A percentile compares a stretch with the other conserved stretches of the same genome.
phyloP scores from a whole-genome alignment of 2,113 vertebrate species.

The Malurus cyaneus region DNA sequence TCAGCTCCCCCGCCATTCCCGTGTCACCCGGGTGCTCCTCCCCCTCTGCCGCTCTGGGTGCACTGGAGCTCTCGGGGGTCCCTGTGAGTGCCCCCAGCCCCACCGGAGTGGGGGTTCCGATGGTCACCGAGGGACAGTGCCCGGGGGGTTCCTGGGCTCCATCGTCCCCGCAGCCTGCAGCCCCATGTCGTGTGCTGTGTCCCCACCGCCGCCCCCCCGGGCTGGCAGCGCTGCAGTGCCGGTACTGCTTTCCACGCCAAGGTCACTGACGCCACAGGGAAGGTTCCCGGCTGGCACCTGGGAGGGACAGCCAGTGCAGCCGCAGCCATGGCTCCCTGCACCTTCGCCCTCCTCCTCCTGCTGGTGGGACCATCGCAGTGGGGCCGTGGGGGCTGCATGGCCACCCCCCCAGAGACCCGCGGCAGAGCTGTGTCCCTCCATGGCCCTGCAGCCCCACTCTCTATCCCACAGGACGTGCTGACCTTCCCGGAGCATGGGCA shows the following conservation, averaged over 20 bases:
- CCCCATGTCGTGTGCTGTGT: not conserved
- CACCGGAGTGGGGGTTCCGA: too few relatives aligned
- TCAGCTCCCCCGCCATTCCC: not conserved
- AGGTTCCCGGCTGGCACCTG: not conserved
- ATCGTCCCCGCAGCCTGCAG: not conserved
- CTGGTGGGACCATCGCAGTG: not conserved
- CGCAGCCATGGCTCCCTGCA: not conserved
- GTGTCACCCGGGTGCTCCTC: not conserved
- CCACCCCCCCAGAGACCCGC: fast-evolving
- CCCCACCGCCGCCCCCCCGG: fast-evolving
- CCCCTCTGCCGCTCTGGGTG: not conserved
- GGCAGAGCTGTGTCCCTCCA: not conserved
- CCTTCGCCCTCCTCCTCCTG: not conserved
- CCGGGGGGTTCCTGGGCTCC: not conserved
- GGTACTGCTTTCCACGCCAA: not conserved
- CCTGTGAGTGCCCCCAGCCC: not conserved
- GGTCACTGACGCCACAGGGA: not conserved
- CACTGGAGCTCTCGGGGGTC: fast-evolving
- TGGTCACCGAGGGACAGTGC: too few relatives aligned
- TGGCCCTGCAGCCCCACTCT: not conserved
- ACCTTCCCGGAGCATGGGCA: not conserved
- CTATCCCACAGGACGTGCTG: not conserved
- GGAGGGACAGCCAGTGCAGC: not conserved
- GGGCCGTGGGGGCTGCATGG: not conserved
- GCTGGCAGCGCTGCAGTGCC: not conserved